These are phyloP conservation scores for Neoascia interrupta DNA, from an alignment of 2,888 invertebrate genomes.

Conservation along the genomic window DNA sequence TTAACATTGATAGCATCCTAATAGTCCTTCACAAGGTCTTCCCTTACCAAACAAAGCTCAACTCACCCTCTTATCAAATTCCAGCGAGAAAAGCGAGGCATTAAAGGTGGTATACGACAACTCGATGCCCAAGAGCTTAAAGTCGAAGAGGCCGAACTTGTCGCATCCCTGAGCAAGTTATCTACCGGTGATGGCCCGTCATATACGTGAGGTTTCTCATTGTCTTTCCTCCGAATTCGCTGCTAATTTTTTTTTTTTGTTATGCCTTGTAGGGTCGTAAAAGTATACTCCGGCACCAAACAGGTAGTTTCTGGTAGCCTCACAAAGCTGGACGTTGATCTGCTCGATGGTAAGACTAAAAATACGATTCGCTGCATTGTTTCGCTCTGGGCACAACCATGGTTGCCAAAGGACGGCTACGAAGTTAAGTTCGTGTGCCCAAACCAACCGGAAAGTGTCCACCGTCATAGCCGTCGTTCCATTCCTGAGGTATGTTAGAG, in stretches of 20 bases:
- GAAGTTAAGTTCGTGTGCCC: conserved; percentile 79
- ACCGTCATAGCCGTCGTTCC: conserved; percentile 76
- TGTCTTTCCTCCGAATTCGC: too few species aligned
- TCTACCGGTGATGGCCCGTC: neutral
- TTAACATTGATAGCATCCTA: too few species aligned
- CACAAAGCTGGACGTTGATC: conserved; percentile 82
- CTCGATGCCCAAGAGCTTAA: neutral
- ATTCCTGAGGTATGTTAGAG: conserved; percentile 60
- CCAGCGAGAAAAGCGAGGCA: neutral
- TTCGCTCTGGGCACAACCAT: conserved; percentile 82
- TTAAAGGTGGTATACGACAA: neutral
- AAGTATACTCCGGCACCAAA: conserved; percentile 78
- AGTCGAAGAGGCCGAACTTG: neutral
- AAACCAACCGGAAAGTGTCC: conserved; percentile 71
- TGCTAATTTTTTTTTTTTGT: too few species aligned
- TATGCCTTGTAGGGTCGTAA: conserved; percentile 74
- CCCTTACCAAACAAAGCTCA: too few species aligned
- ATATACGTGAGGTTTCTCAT: neutral
- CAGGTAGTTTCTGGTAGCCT: conserved; percentile 82
- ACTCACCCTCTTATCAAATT: too few species aligned
- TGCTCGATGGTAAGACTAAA: conserved; percentile 81
- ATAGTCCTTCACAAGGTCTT: too few species aligned
- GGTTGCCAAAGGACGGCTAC: conserved; percentile 79
- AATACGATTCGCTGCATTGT: conserved; percentile 73
- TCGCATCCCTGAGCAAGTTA: neutral